Evolutionary conservation across 2,888 invertebrate genomes (phyloP).

Genomic region (Microctonus aethiopoides): DNA sequence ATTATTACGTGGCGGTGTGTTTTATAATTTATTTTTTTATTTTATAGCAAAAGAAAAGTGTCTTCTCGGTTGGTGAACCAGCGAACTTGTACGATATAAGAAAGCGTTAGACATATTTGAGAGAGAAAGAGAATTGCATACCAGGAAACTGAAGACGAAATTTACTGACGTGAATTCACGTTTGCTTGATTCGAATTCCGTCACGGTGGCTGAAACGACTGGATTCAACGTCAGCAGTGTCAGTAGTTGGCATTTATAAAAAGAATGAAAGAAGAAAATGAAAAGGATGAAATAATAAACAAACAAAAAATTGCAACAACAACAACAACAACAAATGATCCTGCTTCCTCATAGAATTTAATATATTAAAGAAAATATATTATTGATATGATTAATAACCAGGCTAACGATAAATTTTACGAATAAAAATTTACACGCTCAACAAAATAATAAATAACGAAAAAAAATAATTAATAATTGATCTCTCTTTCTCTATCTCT

Average conservation of each 20-base stretch:
- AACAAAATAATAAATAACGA: background rate
- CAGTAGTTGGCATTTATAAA: no score
- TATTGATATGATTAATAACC: background rate
- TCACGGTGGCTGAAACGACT: slow-evolving; percentile 34
- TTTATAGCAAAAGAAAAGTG: slow-evolving; percentile 28
- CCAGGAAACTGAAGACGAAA: slow-evolving; percentile 41
- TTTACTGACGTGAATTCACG: slow-evolving; percentile 34
- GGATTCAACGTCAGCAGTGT: slow-evolving; percentile 13
- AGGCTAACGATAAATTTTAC: background rate
- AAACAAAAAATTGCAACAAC: background rate
- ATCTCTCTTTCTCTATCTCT: background rate
- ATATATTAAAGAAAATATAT: background rate
- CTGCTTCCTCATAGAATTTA: background rate
- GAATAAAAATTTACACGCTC: background rate
- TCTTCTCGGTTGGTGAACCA: slow-evolving; percentile 37
- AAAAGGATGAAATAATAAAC: background rate
- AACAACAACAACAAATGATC: background rate
- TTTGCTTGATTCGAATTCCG: slow-evolving; percentile 37
- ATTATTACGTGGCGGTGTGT: background rate
- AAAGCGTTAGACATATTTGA: slow-evolving; percentile 19
- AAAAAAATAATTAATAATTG: slow-evolving; percentile 9
- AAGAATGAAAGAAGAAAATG: background rate
- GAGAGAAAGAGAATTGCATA: slow-evolving; percentile 17
- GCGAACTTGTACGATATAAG: slow-evolving; percentile 20
- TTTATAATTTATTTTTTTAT: background rate